Conservation (phyloP, 2,113 vertebrate species). For the Mixornis gularis region DNA sequence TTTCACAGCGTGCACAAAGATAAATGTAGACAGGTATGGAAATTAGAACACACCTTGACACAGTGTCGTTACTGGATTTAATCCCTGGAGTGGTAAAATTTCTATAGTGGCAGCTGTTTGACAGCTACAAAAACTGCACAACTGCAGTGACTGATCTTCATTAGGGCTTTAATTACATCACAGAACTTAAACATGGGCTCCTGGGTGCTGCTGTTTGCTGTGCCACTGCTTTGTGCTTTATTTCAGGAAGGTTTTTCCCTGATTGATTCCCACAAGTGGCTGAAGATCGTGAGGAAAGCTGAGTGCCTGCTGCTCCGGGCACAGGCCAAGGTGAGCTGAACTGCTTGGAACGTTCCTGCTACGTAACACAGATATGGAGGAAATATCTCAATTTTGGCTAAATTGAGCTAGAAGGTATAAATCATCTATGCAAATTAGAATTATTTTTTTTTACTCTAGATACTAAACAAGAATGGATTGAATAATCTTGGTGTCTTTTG, state of each 20-base stretch:
- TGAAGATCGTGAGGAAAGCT: constrained; percentile 80
- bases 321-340: constrained; percentile 72
- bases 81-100: background rate
- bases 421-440: background rate
- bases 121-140: background rate
- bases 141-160: background rate
- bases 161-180: background rate
- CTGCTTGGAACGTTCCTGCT: background rate
- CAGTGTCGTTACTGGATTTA: background rate
- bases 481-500: background rate
- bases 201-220: background rate
- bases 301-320: constrained; percentile 84
- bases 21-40: background rate
- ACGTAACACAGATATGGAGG: no score
- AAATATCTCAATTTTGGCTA: background rate
- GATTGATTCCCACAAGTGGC: constrained; percentile 71
- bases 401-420: background rate
- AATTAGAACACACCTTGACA: background rate
- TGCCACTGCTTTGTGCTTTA: constrained; percentile 14
- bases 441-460: background rate
- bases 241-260: constrained; percentile 88
- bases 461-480: background rate
- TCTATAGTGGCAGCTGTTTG: background rate
- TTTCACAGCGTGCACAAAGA: background rate
- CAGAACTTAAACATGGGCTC: background rate